A percentile compares a stretch with the other conserved stretches of the same genome.
phyloP scores from a whole-genome alignment of 2,797 vertebrate species.

The Petrocephalus sullivani region DNA sequence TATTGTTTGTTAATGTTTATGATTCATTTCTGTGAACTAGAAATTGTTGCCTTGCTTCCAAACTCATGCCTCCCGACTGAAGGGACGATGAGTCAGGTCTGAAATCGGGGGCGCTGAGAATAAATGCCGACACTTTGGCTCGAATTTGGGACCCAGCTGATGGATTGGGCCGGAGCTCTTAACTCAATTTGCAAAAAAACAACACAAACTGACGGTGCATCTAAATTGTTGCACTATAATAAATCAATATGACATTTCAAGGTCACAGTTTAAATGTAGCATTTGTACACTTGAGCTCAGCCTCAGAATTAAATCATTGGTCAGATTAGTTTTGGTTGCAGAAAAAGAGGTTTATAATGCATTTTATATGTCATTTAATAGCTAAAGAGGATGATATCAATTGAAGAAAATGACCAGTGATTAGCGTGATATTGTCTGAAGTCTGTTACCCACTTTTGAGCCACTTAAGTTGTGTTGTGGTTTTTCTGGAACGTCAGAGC shows the following conservation, averaged over 20 bases:
- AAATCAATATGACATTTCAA: slow-evolving; percentile 23
- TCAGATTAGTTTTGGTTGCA: background rate
- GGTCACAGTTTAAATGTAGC: slow-evolving; percentile 7
- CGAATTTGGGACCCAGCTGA: background rate
- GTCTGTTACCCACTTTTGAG: background rate
- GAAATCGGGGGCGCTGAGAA: background rate
- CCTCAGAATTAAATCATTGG: slow-evolving; percentile 2
- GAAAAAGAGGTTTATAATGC: background rate
- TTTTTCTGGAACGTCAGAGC: background rate
- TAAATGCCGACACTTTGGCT: background rate
- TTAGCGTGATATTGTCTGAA: background rate
- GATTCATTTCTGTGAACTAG: background rate
- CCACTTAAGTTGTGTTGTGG: no score
- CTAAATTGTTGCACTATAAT: slow-evolving; percentile 9
- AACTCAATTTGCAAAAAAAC: slow-evolving; percentile 9
- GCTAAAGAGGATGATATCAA: background rate
- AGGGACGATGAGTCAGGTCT: background rate
- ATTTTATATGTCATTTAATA: background rate
- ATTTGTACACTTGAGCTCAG: background rate
- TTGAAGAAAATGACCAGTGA: background rate
- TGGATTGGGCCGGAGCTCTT: background rate
- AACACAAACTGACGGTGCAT: background rate
- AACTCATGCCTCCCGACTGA: background rate
- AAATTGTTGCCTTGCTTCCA: background rate
- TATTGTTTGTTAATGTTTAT: background rate